phyloP scores from a whole-genome alignment of 2,113 vertebrate species.

The Sula dactylatra region DNA sequence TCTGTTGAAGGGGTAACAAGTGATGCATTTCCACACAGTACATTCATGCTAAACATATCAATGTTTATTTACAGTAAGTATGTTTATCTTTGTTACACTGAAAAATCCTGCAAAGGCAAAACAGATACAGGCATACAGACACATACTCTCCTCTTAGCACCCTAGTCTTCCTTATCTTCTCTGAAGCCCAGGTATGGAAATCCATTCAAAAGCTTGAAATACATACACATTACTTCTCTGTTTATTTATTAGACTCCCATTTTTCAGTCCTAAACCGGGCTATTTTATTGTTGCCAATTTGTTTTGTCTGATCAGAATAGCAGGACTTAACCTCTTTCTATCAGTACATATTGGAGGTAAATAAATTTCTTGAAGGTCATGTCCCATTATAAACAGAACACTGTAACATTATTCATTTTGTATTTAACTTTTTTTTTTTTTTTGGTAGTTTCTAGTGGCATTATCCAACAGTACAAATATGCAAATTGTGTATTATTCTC shows the following conservation, averaged over 20 bases:
- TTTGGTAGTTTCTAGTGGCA: not conserved
- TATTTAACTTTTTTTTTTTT: not conserved
- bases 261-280: not conserved
- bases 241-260: not conserved
- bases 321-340: not conserved
- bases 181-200: not conserved
- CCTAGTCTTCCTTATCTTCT: not conserved
- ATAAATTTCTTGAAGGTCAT: not conserved
- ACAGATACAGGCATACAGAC: not conserved
- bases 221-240: not conserved
- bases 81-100: not conserved
- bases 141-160: not conserved
- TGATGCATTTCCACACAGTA: not conserved
- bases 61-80: not conserved
- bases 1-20: not conserved
- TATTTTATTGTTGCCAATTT: not conserved
- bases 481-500: not conserved
- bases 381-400: not conserved
- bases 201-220: not conserved
- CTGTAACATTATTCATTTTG: not conserved
- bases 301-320: not conserved
- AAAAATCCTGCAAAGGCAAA: not conserved
- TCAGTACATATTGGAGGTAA: not conserved
- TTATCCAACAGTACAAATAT: not conserved
- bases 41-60: not conserved